These are phyloP conservation scores for Rissa tridactyla DNA, from an alignment of 2,113 vertebrate genomes.

Conservation along the genomic window DNA sequence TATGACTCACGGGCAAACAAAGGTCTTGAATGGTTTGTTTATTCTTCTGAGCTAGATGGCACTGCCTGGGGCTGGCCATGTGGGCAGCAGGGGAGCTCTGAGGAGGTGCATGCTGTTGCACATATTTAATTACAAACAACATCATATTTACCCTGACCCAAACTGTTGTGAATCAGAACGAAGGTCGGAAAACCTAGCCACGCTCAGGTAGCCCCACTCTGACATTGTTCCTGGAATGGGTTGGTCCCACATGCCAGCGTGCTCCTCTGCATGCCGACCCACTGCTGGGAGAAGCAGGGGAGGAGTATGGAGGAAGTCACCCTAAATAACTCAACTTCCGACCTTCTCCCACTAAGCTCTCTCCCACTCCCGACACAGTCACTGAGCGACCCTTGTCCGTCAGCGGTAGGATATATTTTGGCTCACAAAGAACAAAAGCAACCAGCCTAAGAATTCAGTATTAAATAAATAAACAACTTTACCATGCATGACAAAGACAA, in stretches of 20 bases:
- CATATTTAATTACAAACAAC: constrained; percentile 28
- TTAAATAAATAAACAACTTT: constrained; percentile 40
- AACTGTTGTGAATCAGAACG: constrained; percentile 2
- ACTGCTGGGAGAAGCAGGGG: not conserved
- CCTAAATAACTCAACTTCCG: not conserved
- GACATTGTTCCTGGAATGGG: not conserved
- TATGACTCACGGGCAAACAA: constrained; percentile 74
- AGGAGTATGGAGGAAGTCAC: not conserved
- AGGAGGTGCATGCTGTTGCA: not conserved
- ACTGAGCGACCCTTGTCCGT: not conserved
- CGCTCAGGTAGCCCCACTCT: not conserved
- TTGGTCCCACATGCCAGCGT: rapidly evolving
- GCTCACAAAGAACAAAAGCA: not conserved
- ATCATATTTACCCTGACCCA: not conserved
- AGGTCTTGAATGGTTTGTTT: constrained; percentile 69
- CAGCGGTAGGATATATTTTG: not conserved
- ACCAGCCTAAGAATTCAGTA: not conserved
- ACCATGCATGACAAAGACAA: not conserved
- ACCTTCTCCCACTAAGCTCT: not conserved
- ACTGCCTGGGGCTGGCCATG: constrained; percentile 24
- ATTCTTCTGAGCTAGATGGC: constrained; percentile 58
- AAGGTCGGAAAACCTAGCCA: not conserved
- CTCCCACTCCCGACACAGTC: not conserved
- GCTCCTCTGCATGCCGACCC: not conserved
- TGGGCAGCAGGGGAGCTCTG: constrained; percentile 24